Evolutionary conservation across 2,113 vertebrate genomes (phyloP), one percentile per base, ranked within the genome.

Genomic region (Leptobrachium ailaonicum): DNA sequence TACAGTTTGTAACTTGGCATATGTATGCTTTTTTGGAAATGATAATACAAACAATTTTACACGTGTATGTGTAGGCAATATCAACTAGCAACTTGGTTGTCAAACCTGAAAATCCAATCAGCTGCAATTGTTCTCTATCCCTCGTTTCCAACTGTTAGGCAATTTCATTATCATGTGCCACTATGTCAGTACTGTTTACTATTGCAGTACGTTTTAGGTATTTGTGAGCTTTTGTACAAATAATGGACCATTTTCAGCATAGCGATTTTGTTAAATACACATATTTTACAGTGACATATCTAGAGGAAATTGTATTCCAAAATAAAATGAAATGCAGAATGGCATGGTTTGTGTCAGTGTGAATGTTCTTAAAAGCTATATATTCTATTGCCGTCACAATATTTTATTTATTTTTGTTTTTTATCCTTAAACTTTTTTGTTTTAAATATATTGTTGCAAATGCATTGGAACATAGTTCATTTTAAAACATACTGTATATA

Each of bases 221-320:
- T 32, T 71, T 32, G 69, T 4, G 50, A 20, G 43, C 12, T 13
- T 42, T 69, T 2, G 13, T 45, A 45, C 67, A 45, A 13, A 69
- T 45, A 69, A 71, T 71, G 14, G 69, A 32, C 43, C 40, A 20
- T 71, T 14, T 44, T 53, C 13, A 50, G 6, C 13, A n/a, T 45
- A 71, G 43, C 67, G 44, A 43, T 69, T 69, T 44, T 69, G 43
- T 44, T 69, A 45, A 69, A 45, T 69, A 14, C 41, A 69, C 67
- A 4, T 43, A n/a, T 47, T 45, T 42, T 14, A 12, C 5, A 3
- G 14, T 12, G 60, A 2, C 11, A 54, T 54, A 54, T 1, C 50
- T 2, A 11, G 12, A 54, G 50, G 6, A 54, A 54, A 6, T 54
- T 54, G 50, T 11, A 54, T 11, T 54, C 50, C 11, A 1, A 1